These are phyloP conservation scores for Castor canadensis DNA, from an alignment of 2,113 vertebrate species.

Conservation along the genomic window DNA sequence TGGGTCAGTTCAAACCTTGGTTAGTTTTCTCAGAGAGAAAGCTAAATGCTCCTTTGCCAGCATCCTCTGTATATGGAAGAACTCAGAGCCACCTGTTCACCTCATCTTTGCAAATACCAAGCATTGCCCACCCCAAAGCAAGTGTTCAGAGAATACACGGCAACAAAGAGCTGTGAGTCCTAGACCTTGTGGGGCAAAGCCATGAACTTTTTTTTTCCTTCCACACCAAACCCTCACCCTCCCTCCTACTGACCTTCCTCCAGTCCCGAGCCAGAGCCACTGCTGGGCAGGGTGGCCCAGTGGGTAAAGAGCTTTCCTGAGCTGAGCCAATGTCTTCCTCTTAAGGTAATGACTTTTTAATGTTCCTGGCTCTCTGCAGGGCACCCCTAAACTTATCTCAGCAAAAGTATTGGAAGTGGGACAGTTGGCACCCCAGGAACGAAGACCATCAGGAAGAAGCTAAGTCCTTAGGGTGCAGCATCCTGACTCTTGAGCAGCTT, in stretches of 20 bases:
- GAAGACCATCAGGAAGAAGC: neutral
- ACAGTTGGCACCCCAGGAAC: neutral
- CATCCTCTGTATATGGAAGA: neutral
- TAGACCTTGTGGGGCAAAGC: neutral
- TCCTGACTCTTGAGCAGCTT: neutral
- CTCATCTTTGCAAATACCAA: neutral
- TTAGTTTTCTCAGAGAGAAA: neutral
- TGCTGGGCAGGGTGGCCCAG: neutral
- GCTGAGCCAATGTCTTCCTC: neutral
- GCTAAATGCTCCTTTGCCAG: neutral
- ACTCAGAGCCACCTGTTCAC: neutral
- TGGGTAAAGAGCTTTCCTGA: neutral
- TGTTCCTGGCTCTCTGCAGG: neutral
- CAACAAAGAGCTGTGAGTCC: neutral
- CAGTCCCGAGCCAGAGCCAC: neutral
- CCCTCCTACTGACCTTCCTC: neutral
- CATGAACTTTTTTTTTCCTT: neutral
- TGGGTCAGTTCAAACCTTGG: neutral
- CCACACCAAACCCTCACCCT: neutral
- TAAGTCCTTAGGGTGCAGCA: neutral
- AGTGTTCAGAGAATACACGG: neutral
- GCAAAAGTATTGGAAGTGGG: neutral
- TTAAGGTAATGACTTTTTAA: neutral
- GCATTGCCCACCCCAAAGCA: neutral
- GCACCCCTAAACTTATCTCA: neutral